A percentile compares a stretch with the other conserved stretches of the same genome.
phyloP scores from a whole-genome alignment of 2,113 vertebrate species.

The Brachyhypopomus gauderio region DNA sequence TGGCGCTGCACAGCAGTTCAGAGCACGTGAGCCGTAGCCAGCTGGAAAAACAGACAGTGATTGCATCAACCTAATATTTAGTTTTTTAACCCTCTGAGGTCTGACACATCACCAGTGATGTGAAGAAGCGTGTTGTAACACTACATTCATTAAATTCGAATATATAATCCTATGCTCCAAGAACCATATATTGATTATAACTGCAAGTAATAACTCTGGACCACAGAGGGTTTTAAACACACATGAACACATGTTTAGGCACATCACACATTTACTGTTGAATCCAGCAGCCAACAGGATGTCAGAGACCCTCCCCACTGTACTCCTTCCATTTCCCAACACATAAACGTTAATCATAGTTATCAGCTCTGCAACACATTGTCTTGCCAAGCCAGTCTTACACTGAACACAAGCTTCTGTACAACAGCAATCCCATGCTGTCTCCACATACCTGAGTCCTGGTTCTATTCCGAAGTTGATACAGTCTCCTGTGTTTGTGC shows the following conservation, averaged over 20 bases:
- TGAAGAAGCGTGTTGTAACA: too few relatives aligned
- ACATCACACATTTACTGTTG: background rate
- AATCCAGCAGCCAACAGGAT: background rate
- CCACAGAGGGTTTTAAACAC: too few relatives aligned
- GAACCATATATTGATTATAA: too few relatives aligned
- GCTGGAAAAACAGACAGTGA: too few relatives aligned
- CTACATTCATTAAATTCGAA: too few relatives aligned
- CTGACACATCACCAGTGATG: too few relatives aligned
- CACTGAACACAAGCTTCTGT: conserved; percentile 22
- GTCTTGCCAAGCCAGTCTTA: conserved; percentile 6
- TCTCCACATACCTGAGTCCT: conserved; percentile 12
- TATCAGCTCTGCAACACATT: conserved; percentile 26
- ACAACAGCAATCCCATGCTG: background rate
- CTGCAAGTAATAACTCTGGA: too few relatives aligned
- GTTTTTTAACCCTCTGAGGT: too few relatives aligned
- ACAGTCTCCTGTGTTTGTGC: conserved; percentile 34
- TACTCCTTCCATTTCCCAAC: conserved; percentile 12
- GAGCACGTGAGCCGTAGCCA: too few relatives aligned
- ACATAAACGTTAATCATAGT: conserved; percentile 45
- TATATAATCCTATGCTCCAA: too few relatives aligned
- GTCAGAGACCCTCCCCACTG: background rate
- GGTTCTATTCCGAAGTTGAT: conserved; percentile 44
- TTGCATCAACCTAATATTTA: too few relatives aligned
- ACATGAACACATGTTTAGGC: background rate
- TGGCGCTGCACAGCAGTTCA: conserved; percentile 14